phyloP scores from a whole-genome alignment of 2,113 vertebrate genomes.

The Amblyornis subalaris region DNA sequence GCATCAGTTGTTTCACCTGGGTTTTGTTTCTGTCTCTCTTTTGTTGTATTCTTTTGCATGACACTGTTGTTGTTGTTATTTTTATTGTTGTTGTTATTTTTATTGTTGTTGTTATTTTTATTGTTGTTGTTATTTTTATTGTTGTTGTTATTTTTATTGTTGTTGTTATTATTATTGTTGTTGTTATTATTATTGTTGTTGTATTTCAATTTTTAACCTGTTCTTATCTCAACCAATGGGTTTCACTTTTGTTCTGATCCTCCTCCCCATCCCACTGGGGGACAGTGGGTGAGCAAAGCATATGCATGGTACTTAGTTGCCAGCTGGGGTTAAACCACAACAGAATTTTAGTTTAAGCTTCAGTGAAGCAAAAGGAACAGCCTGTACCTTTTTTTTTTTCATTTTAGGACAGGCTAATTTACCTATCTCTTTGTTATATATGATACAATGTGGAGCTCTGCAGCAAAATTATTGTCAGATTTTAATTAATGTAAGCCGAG shows the following conservation, averaged over 20 bases:
- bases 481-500: slow-evolving; percentile 4
- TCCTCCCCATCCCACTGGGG: background rate
- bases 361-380: background rate
- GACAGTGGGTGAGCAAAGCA: background rate
- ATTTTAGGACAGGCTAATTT: background rate
- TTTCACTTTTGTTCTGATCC: background rate
- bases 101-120: background rate
- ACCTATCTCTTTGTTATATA: background rate
- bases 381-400: background rate
- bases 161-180: background rate
- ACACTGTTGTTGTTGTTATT: no score
- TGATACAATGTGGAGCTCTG: background rate
- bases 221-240: background rate
- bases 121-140: background rate
- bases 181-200: background rate
- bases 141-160: background rate
- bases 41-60: background rate
- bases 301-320: no score
- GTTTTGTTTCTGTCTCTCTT: background rate
- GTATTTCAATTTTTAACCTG: background rate
- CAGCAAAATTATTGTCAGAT: background rate
- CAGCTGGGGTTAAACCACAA: accelerated
- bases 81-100: background rate
- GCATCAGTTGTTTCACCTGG: background rate
- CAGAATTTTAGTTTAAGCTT: background rate